These are phyloP conservation scores for Scopus umbretta DNA, from an alignment of 2,113 vertebrate genomes.

Conservation along the genomic window DNA sequence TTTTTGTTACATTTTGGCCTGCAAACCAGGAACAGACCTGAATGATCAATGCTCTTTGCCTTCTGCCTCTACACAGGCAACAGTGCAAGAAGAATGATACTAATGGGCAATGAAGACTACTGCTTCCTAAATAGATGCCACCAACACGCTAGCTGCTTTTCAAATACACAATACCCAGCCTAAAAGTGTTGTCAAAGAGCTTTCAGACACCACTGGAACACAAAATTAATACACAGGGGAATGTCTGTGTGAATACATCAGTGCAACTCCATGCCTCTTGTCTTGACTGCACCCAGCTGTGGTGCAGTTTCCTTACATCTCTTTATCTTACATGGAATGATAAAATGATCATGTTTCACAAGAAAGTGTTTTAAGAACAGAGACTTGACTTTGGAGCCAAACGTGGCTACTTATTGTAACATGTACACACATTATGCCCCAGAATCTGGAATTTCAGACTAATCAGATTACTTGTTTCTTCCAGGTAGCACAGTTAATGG, in stretches of 20 bases:
- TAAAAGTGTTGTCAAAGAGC: not conserved
- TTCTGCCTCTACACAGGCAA: not conserved
- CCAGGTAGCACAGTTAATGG: not conserved
- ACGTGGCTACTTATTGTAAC: not conserved
- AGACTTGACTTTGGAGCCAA: not conserved
- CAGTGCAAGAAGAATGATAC: not conserved
- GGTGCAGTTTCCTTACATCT: not conserved
- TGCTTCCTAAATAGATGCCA: not conserved
- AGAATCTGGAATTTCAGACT: not conserved
- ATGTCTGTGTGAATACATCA: not conserved
- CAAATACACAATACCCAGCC: not conserved
- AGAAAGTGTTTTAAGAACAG: not conserved
- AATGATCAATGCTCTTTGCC: not conserved
- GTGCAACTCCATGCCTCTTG: not conserved
- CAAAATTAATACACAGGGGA: not conserved
- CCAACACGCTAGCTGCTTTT: not conserved
- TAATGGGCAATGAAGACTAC: not conserved
- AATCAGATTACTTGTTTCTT: not conserved
- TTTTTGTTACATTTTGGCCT: conserved; percentile 1
- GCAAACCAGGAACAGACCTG: not conserved
- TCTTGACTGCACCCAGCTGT: not conserved
- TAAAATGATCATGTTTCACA: not conserved
- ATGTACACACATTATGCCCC: not conserved
- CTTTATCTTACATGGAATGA: not conserved
- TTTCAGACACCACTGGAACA: not conserved